Evolutionary conservation across 2,113 vertebrate species (phyloP), one percentile per base, ranked within the genome.

Genomic region (Falco punctatus): DNA sequence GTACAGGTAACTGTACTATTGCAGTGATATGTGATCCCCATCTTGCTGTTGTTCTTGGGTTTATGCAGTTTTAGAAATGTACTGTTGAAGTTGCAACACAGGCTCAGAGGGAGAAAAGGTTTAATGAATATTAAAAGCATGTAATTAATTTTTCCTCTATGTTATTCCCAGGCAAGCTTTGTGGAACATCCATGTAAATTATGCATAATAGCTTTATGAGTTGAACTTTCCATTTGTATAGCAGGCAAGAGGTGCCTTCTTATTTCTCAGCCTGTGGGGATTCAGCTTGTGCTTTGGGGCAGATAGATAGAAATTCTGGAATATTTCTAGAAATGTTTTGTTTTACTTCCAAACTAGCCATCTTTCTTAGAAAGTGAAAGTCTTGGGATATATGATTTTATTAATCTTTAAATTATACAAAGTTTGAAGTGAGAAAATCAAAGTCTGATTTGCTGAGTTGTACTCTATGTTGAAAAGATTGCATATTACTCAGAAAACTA

Each of bases 111-210:
- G 35, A 15, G 65, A 82, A 65, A 4, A 52, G 2, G 3, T 24
- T 88, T 94, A 78, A 94, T 86, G 59, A 90, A 78, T 92, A 94
- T 92, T 92, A 83, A 95, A 95, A 90, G 22, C 21, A 73, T 49
- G 11, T 58, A 94, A 81, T 92, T 92, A 90, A 49, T 90, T 92
- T 97, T 90, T 83, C 49, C 40, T 74, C 84, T 88, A 0, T 84
- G 74, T 70, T 91, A 72, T 42, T 92, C 48, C 66, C 35, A 49
- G 70, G 52, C 12, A 94, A 61, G 15, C 5, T 82, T 72, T 40
- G 58, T 48, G 65, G 51, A 95, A 78, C 23, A 92, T 67, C 58
- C 59, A 74, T 67, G 59, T 81, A 90, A 94, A 92, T 95, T 91
- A 90, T 67, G 48, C 81, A 86, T 81, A 89, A 64, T 6, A 59